phyloP scores from a whole-genome alignment of 1,140 invertebrate species.

The Ceratosolen solmsi region DNA sequence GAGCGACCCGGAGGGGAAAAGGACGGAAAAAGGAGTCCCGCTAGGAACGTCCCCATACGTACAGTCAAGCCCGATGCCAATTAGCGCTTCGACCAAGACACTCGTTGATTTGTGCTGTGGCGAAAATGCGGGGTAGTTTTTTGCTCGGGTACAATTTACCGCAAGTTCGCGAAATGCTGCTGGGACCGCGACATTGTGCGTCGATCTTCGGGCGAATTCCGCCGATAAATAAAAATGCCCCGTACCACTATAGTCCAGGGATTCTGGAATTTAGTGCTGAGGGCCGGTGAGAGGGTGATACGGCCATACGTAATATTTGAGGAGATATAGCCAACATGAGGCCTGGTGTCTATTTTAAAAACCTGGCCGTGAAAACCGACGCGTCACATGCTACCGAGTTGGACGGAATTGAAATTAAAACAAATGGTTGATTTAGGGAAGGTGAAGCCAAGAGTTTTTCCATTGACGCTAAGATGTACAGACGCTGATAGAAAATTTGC shows the following conservation, averaged over 20 bases:
- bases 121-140: slow-evolving; percentile 24
- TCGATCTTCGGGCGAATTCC: background rate
- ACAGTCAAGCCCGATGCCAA: slow-evolving; percentile 14
- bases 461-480: no score
- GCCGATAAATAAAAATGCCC: background rate
- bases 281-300: no score
- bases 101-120: background rate
- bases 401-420: no score
- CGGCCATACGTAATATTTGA: no score
- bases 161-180: background rate
- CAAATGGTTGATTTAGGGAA: no score
- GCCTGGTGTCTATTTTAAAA: no score
- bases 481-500: no score
- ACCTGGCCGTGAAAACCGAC: no score
- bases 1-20: background rate
- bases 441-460: no score
- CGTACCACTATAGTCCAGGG: background rate
- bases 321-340: no score
- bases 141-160: background rate
- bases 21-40: slow-evolving; percentile 28
- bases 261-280: background rate
- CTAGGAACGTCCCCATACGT: background rate
- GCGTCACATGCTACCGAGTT: no score
- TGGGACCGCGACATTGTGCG: background rate
- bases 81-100: slow-evolving; percentile 34